phyloP scores from a whole-genome alignment of 1,140 invertebrate species.

The Drosophila novamexicana region DNA sequence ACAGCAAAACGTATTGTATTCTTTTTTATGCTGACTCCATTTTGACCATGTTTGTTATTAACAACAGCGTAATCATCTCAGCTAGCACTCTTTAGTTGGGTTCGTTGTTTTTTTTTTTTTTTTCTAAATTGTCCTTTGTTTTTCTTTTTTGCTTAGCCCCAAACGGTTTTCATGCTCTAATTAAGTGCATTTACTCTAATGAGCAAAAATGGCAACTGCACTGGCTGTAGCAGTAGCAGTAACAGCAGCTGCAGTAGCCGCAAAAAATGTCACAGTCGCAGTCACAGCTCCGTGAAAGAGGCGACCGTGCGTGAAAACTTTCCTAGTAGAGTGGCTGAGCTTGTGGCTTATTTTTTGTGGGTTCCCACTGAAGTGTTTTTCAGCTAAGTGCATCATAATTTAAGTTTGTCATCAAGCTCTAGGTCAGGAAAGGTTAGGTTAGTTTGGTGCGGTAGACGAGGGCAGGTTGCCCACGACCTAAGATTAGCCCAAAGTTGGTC shows the following conservation, averaged over 20 bases:
- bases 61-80: slow-evolving; percentile 71
- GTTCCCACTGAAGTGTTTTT: slow-evolving; percentile 53
- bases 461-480: too few relatives aligned
- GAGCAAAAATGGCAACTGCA: slow-evolving; percentile 66
- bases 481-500: too few relatives aligned
- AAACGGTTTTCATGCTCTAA: slow-evolving; percentile 67
- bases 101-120: slow-evolving; percentile 13
- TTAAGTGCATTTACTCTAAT: slow-evolving; percentile 80
- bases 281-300: slow-evolving; percentile 36
- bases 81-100: slow-evolving; percentile 7
- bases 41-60: slow-evolving; percentile 71
- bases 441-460: too few relatives aligned
- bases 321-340: slow-evolving; percentile 29
- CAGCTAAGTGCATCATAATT: slow-evolving; percentile 10
- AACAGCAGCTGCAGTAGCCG: slow-evolving; percentile 31
- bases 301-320: slow-evolving; percentile 73
- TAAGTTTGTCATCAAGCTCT: slow-evolving; percentile 6
- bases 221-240: slow-evolving; percentile 2
- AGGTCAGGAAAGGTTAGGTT: too few relatives aligned
- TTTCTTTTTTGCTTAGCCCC: slow-evolving; percentile 17
- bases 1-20: slow-evolving; percentile 53
- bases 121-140: slow-evolving; percentile 6
- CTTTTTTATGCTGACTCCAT: background rate
- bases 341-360: slow-evolving; percentile 20
- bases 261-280: slow-evolving; percentile 41